Percentiles rank a stretch among this genome's conserved stretches.
Conservation (phyloP, 2,113 vertebrate species). For the Pipa parva region DNA sequence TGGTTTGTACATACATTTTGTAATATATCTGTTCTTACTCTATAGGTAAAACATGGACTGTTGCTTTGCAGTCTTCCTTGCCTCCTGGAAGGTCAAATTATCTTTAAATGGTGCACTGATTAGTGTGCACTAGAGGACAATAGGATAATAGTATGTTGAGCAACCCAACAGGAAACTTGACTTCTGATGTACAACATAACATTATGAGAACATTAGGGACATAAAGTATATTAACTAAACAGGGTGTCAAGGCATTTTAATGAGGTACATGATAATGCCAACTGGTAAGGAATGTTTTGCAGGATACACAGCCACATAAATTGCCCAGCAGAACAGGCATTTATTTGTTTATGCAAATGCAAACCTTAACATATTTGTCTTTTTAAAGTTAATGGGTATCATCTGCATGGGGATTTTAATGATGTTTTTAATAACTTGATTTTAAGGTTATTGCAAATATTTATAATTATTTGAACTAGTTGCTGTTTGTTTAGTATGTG, state of each 20-base stretch:
- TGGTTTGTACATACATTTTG: too few species aligned
- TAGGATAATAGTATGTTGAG: not conserved
- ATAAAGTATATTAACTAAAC: not conserved
- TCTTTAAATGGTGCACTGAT: not conserved
- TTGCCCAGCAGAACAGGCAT: not conserved
- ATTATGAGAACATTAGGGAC: not conserved
- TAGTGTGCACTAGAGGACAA: not conserved
- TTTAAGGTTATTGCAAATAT: not conserved
- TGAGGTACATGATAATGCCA: not conserved
- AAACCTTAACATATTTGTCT: not conserved
- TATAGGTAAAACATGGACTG: too few species aligned
- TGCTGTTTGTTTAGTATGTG: not conserved
- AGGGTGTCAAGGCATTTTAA: not conserved
- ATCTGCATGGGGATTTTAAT: not conserved
- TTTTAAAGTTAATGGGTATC: not conserved
- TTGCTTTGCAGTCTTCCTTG: too few species aligned
- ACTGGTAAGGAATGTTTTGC: not conserved
- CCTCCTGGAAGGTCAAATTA: too few species aligned
- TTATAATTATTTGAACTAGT: not conserved
- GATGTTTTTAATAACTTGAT: not conserved
- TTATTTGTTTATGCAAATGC: not conserved
- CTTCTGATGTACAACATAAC: not conserved
- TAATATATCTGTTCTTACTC: too few species aligned
- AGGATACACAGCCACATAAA: not conserved
- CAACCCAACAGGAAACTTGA: not conserved